Evolutionary conservation across 2,113 vertebrate genomes (phyloP).

Genomic region (Ochotona princeps): DNA sequence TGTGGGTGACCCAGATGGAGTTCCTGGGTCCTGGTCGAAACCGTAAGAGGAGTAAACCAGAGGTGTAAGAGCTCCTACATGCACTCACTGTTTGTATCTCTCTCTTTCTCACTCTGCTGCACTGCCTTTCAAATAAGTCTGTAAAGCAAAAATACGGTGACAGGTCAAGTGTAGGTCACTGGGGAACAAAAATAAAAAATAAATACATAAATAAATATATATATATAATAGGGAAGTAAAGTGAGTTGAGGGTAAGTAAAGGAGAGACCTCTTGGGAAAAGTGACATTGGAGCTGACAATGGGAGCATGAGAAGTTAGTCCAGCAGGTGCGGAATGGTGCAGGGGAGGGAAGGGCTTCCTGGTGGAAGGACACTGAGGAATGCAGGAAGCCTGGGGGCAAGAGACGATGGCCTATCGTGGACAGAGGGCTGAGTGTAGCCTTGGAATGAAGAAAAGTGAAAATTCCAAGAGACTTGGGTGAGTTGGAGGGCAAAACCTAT

Average conservation of each 20-base stretch:
- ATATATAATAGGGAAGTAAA: not conserved
- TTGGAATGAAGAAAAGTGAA: not conserved
- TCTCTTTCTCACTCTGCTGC: too few species aligned
- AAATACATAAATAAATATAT: too few species aligned
- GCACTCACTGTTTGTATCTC: too few species aligned
- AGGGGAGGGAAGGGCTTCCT: not conserved
- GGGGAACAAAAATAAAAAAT: not conserved
- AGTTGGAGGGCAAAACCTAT: not conserved
- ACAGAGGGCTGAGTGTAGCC: not conserved
- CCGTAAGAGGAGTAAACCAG: too few species aligned
- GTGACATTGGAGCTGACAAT: not conserved
- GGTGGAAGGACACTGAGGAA: not conserved
- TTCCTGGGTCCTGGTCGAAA: too few species aligned
- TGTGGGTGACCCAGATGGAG: too few species aligned
- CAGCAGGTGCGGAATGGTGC: not conserved
- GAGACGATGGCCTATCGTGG: not conserved
- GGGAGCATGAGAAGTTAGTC: not conserved
- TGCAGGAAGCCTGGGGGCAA: not conserved
- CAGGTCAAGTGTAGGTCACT: not conserved
- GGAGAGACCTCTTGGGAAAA: not conserved
- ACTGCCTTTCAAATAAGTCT: too few species aligned
- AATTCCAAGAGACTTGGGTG: not conserved
- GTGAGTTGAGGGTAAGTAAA: not conserved
- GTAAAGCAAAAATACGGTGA: not conserved
- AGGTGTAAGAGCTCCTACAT: too few species aligned